Base-by-base conservation (phyloP, 2,888 invertebrate species). In the Tipula unca region DNA sequence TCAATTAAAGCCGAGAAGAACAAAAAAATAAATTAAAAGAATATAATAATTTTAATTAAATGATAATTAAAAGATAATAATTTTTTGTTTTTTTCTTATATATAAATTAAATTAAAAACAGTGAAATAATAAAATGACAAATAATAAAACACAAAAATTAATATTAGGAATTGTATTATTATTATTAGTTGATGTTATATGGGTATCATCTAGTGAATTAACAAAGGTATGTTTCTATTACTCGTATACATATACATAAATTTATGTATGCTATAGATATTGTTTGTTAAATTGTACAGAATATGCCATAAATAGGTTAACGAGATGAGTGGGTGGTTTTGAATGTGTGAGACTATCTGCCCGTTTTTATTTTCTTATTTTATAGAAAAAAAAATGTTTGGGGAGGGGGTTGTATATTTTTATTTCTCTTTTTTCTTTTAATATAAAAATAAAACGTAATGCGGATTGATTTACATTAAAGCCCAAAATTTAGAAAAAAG, bases 161-260 rank as follows among this genome's bases (percentile, higher is more conserved):
- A 92, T 96, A 87, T 92, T 98, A 88, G 99, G 99, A 88, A 92
- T 97, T 88, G 93, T 96, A 89, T 93, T 99, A 88, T 92, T 99
- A 87, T 91, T 99, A 87, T 91, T 98, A 88, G 98, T 99, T 88
- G 98, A 98, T 92, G 92, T 98, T 86, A 95, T 99, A 89, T 99
- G 99, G 98, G 98, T 99, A 85, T 95, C 96, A 85, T 98, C 98
- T 85, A 96, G 97, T 54, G 98, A 99, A 92, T 92, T 99, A 87
- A 97, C 98, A 86, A 96, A 97, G 94, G 98, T 98, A 92, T 91
- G 42, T 25, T 20, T 14, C n/a, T n/a, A n/a, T n/a, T n/a, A n/a
- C n/a, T n/a, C n/a, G n/a, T n/a, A n/a, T n/a, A n/a, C 29, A 3
- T 39, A 10, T 6, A 39, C 8, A 17, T 1, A 54, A 54, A 42